phyloP scores from a whole-genome alignment of 1,140 invertebrate genomes.

The Lasioglossum baleicum region DNA sequence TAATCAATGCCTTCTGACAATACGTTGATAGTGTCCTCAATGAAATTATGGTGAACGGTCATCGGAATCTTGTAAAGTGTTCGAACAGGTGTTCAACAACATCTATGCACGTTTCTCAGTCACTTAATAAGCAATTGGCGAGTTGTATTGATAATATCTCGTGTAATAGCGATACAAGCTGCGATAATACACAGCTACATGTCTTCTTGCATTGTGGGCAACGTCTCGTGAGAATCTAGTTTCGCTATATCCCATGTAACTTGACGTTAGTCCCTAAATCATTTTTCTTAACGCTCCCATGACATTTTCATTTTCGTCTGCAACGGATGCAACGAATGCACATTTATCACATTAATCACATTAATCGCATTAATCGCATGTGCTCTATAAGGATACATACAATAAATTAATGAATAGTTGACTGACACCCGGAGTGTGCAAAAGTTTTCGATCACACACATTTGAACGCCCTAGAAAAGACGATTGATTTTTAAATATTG shows the following conservation, averaged over 20 bases:
- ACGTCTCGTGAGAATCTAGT: not conserved
- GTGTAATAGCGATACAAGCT: slow-evolving; percentile 2
- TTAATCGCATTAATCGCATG: no score
- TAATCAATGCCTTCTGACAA: not conserved
- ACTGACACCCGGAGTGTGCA: no score
- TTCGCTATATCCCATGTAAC: not conserved
- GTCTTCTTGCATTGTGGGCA: not conserved
- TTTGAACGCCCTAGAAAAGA: no score
- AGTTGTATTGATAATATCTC: slow-evolving; percentile 1
- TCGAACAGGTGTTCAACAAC: not conserved
- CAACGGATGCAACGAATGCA: no score
- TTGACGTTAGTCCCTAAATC: not conserved
- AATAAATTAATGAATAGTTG: no score
- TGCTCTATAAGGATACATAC: no score
- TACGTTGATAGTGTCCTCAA: not conserved
- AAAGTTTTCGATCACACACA: no score
- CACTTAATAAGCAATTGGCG: slow-evolving; percentile 3
- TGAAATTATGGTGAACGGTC: not conserved
- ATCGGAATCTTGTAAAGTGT: not conserved
- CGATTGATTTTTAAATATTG: no score
- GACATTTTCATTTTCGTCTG: no score
- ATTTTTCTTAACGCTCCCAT: no score
- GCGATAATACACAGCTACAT: not conserved
- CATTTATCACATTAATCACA: no score
- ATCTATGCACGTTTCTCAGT: slow-evolving; percentile 5